Evolutionary conservation across 1,140 invertebrate genomes (phyloP).

Genomic region (Diuraphis noxia): DNA sequence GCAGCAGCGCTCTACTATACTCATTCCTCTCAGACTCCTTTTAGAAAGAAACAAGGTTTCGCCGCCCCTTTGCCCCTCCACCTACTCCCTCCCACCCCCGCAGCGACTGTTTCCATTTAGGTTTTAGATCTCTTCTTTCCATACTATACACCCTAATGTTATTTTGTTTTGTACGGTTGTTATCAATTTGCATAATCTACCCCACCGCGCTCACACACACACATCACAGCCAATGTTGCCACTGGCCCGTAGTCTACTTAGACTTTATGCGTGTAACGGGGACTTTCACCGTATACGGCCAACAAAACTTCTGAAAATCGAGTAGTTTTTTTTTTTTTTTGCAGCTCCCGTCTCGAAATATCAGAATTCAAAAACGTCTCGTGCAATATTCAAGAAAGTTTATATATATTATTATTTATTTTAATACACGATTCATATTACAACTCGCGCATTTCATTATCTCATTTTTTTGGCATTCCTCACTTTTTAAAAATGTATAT

Average conservation of each 20-base stretch:
- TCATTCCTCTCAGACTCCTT: background rate
- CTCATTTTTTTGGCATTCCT: background rate
- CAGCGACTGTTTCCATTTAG: conserved; percentile 50
- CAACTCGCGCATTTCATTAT: conserved; percentile 15
- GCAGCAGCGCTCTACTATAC: no score
- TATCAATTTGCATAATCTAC: conserved; percentile 54
- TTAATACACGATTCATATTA: background rate
- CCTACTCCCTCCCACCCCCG: no score
- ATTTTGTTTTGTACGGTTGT: conserved; percentile 54
- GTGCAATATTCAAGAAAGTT: background rate
- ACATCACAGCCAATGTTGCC: conserved; percentile 18
- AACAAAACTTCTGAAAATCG: conserved; percentile 32
- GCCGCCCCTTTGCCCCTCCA: background rate
- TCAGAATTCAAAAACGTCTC: conserved; percentile 38
- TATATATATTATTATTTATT: background rate
- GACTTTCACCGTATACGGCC: background rate
- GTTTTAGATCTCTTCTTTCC: conserved; percentile 52
- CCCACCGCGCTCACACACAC: background rate
- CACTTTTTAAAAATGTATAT: background rate
- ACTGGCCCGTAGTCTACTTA: conserved; percentile 47
- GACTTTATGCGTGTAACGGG: conserved; percentile 35
- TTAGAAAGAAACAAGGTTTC: conserved; percentile 48
- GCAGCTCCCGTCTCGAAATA: background rate
- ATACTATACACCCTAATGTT: conserved; percentile 52
- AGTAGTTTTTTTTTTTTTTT: conserved; percentile 30